These are phyloP conservation scores for Zapornia atra DNA, from an alignment of 2,113 vertebrate genomes.

Conservation along the genomic window DNA sequence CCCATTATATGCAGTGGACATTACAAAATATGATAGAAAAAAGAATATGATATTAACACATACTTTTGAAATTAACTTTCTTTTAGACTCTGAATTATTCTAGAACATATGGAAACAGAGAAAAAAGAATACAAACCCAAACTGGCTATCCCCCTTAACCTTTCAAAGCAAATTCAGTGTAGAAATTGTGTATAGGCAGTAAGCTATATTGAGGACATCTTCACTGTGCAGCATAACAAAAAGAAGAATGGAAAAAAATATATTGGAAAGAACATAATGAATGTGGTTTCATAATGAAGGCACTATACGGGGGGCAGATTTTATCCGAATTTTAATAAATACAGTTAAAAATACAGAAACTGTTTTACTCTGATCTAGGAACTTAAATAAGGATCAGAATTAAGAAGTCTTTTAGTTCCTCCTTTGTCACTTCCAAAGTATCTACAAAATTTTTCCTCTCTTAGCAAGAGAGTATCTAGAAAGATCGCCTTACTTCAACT, in stretches of 20 bases:
- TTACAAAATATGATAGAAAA: too few relatives aligned
- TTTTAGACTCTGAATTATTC: not conserved
- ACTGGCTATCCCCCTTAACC: not conserved
- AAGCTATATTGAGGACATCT: not conserved
- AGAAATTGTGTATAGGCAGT: not conserved
- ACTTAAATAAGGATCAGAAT: not conserved
- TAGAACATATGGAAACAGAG: not conserved
- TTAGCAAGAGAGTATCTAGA: not conserved
- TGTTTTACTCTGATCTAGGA: not conserved
- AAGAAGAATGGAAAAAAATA: not conserved
- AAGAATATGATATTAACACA: not conserved
- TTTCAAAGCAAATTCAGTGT: not conserved
- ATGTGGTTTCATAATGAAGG: not conserved
- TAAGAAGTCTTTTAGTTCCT: not conserved
- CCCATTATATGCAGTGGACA: not conserved
- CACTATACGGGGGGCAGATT: not conserved
- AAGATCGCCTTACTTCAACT: not conserved
- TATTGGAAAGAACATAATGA: not conserved
- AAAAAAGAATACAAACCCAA: not conserved
- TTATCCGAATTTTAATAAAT: not conserved
- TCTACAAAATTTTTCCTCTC: not conserved
- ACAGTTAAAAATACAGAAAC: not conserved
- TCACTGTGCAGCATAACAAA: not conserved
- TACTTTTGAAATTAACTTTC: not conserved
- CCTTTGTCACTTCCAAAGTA: not conserved